phyloP scores from a whole-genome alignment of 2,888 invertebrate genomes.

The Zhuqinia jingwanae region DNA sequence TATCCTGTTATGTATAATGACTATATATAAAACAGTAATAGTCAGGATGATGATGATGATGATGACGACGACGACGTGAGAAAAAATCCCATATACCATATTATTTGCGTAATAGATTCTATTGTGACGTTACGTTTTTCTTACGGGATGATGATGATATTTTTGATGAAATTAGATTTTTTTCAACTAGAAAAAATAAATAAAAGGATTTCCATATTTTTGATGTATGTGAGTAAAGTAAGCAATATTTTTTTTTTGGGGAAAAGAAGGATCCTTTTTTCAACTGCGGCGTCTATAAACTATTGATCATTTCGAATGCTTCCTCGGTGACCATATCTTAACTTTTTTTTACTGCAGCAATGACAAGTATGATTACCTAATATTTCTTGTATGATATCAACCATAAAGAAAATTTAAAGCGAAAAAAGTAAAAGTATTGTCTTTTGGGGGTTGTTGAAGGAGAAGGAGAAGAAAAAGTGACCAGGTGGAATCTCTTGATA shows the following conservation, averaged over 20 bases:
- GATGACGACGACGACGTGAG: too few species aligned
- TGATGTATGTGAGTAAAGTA: too few species aligned
- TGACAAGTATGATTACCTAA: conserved; percentile 43
- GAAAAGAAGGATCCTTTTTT: not conserved
- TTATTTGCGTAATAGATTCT: too few species aligned
- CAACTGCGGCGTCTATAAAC: not conserved
- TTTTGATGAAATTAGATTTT: too few species aligned
- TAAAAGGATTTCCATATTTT: too few species aligned
- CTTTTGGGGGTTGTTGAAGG: too few species aligned
- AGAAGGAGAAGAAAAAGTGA: conserved; percentile 35
- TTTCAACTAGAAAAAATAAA: too few species aligned
- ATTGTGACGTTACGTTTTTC: not conserved
- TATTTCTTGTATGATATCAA: conserved; percentile 29
- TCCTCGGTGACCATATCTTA: conserved; percentile 47
- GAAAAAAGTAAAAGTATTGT: conserved; percentile 12
- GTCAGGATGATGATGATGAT: too few species aligned
- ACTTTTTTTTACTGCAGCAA: conserved; percentile 32
- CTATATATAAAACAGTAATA: too few species aligned
- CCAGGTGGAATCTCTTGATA: conserved; percentile 58
- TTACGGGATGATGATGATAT: too few species aligned
- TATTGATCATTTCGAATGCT: conserved; percentile 43
- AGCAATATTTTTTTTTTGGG: not conserved
- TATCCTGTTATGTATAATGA: not conserved
- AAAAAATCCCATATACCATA: too few species aligned
- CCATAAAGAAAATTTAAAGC: conserved; percentile 27